These are phyloP conservation scores for Trachelus tabidus DNA, from an alignment of 2,888 invertebrate species.

Conservation along the genomic window DNA sequence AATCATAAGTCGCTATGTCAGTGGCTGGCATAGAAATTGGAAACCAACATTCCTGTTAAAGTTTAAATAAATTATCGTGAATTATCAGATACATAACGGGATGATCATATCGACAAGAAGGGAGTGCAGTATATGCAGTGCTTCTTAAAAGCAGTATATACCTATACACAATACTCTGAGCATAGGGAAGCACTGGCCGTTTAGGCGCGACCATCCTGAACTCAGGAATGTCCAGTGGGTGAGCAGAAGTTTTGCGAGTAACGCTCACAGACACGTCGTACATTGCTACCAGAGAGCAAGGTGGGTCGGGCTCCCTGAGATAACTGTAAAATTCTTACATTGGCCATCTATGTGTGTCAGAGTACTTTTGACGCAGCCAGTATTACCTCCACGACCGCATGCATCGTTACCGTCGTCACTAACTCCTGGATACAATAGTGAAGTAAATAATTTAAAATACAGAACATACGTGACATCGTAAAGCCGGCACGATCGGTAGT, in stretches of 20 bases:
- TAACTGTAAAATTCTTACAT: conserved; percentile 64
- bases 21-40: background rate
- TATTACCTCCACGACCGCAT: background rate
- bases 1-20: background rate
- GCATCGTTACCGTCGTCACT: background rate
- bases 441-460: background rate
- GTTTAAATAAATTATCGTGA: background rate
- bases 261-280: background rate
- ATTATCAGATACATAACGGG: background rate
- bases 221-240: background rate
- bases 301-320: conserved; percentile 53
- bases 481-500: background rate
- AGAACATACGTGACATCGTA: background rate
- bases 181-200: background rate
- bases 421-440: background rate
- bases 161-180: background rate
- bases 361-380: conserved; percentile 1
- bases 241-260: background rate
- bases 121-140: background rate
- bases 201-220: background rate
- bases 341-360: conserved; percentile 60
- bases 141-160: background rate
- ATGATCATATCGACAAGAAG: background rate
- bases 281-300: conserved; percentile 25
- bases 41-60: background rate